These are phyloP conservation scores for Dolichopus griseipennis DNA, from an alignment of 2,888 invertebrate genomes.

Conservation along the genomic window DNA sequence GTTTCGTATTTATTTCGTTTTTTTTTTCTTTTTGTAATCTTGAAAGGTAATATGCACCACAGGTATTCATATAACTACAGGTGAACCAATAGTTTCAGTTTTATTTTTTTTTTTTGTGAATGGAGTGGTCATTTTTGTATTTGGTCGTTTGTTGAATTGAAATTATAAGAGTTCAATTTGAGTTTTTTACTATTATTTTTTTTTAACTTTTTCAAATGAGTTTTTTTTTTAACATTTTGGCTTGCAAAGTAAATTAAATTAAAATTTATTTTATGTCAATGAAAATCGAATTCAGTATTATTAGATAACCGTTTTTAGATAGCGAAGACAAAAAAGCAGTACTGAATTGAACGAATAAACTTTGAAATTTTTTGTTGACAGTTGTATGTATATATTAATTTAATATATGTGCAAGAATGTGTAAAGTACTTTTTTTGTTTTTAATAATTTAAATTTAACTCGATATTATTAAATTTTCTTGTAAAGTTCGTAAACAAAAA, in stretches of 20 bases:
- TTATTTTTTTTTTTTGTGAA: neutral
- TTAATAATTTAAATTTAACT: too few species aligned
- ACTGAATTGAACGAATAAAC: neutral
- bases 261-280: conserved; percentile 4
- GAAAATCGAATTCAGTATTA: neutral
- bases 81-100: conserved; percentile 1
- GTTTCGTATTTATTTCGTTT: neutral
- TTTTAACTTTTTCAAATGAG: too few species aligned
- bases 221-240: neutral
- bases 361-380: neutral
- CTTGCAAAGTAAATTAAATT: neutral
- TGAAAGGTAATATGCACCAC: neutral
- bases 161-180: too few species aligned
- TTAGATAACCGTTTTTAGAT: neutral
- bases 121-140: neutral
- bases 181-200: too few species aligned
- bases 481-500: neutral
- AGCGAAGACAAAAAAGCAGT: too few species aligned
- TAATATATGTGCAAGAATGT: too few species aligned
- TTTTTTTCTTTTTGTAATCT: neutral
- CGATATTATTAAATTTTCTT: neutral
- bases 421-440: too few species aligned
- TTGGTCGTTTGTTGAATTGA: neutral
- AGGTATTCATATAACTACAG: neutral
- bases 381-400: too few species aligned